Evolutionary conservation across 1,140 invertebrate species (phyloP), one percentile per base, ranked within the genome.

Genomic region (Aphelinus certus): DNA sequence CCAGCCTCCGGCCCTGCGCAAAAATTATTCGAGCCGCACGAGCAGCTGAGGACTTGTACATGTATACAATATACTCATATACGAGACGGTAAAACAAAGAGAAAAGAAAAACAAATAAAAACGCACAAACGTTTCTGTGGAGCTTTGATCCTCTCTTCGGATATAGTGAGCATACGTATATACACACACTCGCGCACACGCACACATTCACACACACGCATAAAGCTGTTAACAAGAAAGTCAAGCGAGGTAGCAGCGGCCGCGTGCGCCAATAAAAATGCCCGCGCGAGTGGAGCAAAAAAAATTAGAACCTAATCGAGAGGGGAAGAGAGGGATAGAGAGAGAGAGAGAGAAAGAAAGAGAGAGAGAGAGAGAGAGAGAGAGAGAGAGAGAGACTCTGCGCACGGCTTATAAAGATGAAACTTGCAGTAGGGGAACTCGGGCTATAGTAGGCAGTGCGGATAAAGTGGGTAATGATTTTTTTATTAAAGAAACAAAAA

Each of bases 151-250:
- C 26, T 26, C 26, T 26, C 26, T 26, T 26, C 26, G 26, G 26
- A 26, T 26, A 26, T 26, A 26, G 26, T 26, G 26, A 26, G 26
- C 26, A 26, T 26, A 26, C 26, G 26, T 26, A 26, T 26, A 26
- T 26, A 26, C 26, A 26, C 26, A 26, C 26, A 26, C 26, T 26
- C 26, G 26, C 26, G 26, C 26, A 26, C 26, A 43, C n/a, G 48
- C 45, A 9, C 7, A 9, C 42, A 43, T 26, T 10, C n/a, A 60
- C 46, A 60, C 55, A 62, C 62, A 57, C 43, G 51, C 42, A 26
- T 26, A 53, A 71, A 57, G 70, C 62, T 64, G 70, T 72, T 72
- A 72, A 72, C 70, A 72, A 64, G 61, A 55, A 56, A 72, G 70
- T 63, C 62, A 73, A 73, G 55, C 62, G 63, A 73, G 71, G 63